Base-by-base conservation (phyloP, 2,113 vertebrate species). In the Condylura cristata region DNA sequence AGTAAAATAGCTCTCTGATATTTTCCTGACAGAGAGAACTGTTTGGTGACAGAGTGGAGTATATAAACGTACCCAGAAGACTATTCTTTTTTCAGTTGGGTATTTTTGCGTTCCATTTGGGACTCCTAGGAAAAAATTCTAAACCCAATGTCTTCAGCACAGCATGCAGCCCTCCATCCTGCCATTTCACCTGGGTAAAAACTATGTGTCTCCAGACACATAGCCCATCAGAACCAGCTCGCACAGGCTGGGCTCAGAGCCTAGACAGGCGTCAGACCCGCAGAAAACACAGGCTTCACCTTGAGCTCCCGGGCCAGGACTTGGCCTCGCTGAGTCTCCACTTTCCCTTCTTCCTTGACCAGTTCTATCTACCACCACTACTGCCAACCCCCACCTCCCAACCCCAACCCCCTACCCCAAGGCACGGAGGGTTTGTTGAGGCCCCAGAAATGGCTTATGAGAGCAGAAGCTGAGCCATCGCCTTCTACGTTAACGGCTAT, bases 121-220 rank as follows among this genome's bases (percentile, higher is more conserved):
- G 87, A 83, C 39, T 82, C 78, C 68, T n/a, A 26, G 22, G 79
- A 90, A 24, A 48, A 91, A 89, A 74, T 70, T 89, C 83, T 91
- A 93, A 86, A 89, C 34, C 65, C 17, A 70, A 8, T n/a, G 88
- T 65, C 34, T 30, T 78, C 51, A 56, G 32, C 51, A 34, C 5
- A 11, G 53, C 44, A 71, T 12, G 12, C 14, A 37, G 39, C 53
- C 84, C 20, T n/a, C 20, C 0, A 63, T 2, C 2, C 61, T 63
- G 4, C 32, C 1, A 32, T 53, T 30, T 80, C 65, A 37, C 46
- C 39, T 18, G 16, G 5, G 68, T 78, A 37, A 10, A 34, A 71
- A 94, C 78, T 34, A 1, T 0, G 13, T 26, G 8, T 78, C 37
- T 51, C n/a, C 12, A 37, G 32, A 85, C n/a, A n/a, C n/a, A n/a